Evolutionary conservation across 2,888 invertebrate species (phyloP), one percentile per base, ranked within the genome.

Genomic region (Cephonodes hylas): DNA sequence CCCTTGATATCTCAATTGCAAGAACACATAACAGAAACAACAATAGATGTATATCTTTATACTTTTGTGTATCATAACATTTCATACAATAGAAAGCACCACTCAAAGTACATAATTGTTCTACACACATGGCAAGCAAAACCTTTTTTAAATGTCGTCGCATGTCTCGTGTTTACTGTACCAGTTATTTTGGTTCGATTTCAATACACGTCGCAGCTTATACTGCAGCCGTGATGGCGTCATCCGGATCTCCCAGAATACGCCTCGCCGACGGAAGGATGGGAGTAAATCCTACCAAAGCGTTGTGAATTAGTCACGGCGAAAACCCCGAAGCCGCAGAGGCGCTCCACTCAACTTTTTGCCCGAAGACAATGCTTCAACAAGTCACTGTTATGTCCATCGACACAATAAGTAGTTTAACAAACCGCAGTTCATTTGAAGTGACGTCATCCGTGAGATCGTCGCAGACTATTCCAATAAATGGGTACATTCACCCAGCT

Each of bases 401-500:
- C 44, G 56, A 18, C 34, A 15, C 38, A 60, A 48, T 60, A 15
- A 38, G 34, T 48, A 48, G 38, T 60, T 53, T 31, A 53, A 46
- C 46, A 46, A 46, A 46, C 25, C 23, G 23, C 13, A 5, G 46
- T 22, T 7, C 46, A 31, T 59, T 31, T 34, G 20, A 56, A 15
- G 15, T 60, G 48, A 48, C 48, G 48, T 60, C 60, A 60, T 60
- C 10, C 1, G 48, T 46, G 22, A 8, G 38, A 38, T 23, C 10
- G 25, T 42, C 38, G 25, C 48, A 42, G 48, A 42, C 48, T 34
- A 18, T 42, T 60, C 38, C 25, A 48, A 23, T 38, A 60, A 59
- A 48, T 15, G 61, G 67, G 73, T 65, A 61, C 72, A 63, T 73
- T 73, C 68, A 73, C 72, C 73, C 69, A 45, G 61, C 59, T 73